These are phyloP conservation scores for Sula dactylatra DNA, from an alignment of 2,113 vertebrate species.

Conservation along the genomic window DNA sequence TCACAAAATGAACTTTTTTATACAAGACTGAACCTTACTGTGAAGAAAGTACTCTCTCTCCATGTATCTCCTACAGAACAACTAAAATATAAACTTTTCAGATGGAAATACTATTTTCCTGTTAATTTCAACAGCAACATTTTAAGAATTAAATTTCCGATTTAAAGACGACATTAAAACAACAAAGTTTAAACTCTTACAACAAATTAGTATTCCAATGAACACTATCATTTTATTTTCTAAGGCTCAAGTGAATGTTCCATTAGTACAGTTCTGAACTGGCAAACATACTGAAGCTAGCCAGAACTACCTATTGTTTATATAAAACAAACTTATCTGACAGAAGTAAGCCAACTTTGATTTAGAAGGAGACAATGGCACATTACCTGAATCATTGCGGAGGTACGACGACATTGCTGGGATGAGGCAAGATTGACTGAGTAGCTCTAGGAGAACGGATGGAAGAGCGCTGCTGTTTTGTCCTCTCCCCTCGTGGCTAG, in stretches of 20 bases:
- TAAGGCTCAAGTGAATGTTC: not conserved
- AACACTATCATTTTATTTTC: not conserved
- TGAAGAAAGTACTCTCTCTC: not conserved
- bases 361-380: not conserved
- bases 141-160: not conserved
- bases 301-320: not conserved
- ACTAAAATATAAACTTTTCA: not conserved
- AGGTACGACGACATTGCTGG: conserved; percentile 98
- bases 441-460: conserved; percentile 89
- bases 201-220: not conserved
- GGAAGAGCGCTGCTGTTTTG: conserved; percentile 92
- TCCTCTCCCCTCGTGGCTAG: conserved; percentile 79
- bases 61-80: not conserved
- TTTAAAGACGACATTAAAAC: not conserved
- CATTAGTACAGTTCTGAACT: not conserved
- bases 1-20: not conserved
- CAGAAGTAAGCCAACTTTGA: not conserved
- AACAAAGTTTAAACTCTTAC: not conserved
- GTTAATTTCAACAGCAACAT: not conserved
- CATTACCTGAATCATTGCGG: conserved; percentile 94
- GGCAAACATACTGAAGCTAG: not conserved
- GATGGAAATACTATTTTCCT: not conserved
- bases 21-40: too few species aligned
- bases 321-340: not conserved
- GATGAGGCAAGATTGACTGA: conserved; percentile 97